Evolutionary conservation across 2,888 invertebrate genomes (phyloP).

Genomic region (Hemithea aestivaria): DNA sequence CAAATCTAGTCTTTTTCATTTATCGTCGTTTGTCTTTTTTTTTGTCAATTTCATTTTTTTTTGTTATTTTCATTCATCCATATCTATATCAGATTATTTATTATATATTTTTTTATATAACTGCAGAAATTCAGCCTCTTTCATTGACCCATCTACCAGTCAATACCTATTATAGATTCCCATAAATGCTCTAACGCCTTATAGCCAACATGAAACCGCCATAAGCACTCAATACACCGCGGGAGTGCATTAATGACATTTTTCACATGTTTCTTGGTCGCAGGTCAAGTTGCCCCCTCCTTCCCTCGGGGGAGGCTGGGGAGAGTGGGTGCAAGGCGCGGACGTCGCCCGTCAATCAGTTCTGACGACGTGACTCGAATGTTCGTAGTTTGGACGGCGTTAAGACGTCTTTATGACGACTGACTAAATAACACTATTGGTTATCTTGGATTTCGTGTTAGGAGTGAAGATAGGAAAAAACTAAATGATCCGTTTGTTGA

Average conservation of each 20-base stretch:
- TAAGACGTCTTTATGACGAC: conserved; percentile 54
- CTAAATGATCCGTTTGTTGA: too few species aligned
- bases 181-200: conserved; percentile 19
- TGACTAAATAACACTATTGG: conserved; percentile 48
- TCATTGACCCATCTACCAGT: too few species aligned
- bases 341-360: conserved; percentile 78
- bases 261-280: conserved; percentile 72
- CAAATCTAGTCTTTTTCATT: too few species aligned
- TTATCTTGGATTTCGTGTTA: conserved; percentile 39
- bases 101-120: too few species aligned
- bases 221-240: conserved; percentile 34
- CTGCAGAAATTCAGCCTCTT: too few species aligned
- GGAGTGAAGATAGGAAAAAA: conserved; percentile 25
- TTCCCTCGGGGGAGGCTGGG: conserved; percentile 14
- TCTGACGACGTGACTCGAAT: conserved; percentile 73
- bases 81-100: too few species aligned
- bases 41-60: too few species aligned
- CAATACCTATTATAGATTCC: too few species aligned
- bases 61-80: too few species aligned
- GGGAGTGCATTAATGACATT: conserved; percentile 76
- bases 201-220: conserved; percentile 17
- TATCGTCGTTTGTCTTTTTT: too few species aligned
- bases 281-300: conserved; percentile 55
- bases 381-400: conserved; percentile 47
- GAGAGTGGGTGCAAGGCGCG: conserved; percentile 49